A percentile compares a stretch with the other conserved stretches of the same genome.
Conservation (phyloP, 2,888 invertebrate genomes). For the Smittia sp. region DNA sequence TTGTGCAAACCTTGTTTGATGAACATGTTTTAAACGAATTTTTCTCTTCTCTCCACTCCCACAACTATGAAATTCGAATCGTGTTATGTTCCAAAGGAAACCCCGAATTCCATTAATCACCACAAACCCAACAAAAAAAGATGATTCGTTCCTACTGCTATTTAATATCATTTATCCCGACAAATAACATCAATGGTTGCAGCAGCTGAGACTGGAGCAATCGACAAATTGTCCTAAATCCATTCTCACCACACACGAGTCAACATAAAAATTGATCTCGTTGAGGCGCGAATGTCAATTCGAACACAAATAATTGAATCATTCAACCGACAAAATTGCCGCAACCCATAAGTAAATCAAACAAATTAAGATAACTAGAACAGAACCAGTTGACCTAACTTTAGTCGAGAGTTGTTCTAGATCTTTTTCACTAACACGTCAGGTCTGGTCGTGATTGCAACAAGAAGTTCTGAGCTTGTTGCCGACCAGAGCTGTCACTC, state of each 20-base stretch:
- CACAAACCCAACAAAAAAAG: background rate
- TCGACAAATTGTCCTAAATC: background rate
- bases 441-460: no score
- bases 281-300: background rate
- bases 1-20: background rate
- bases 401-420: no score
- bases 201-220: background rate
- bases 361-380: background rate
- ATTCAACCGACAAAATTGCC: background rate
- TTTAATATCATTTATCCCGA: background rate
- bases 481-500: no score
- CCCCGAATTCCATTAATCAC: conserved; percentile 33
- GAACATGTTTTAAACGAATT: background rate
- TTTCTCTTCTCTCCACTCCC: background rate
- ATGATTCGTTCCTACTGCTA: conserved; percentile 32
- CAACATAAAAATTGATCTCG: background rate
- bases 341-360: conserved; percentile 7
- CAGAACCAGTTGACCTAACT: no score
- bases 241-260: background rate
- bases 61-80: background rate
- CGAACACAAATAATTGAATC: background rate
- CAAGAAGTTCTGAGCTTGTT: no score
- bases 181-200: conserved; percentile 9
- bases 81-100: conserved; percentile 5
- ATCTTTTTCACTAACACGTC: no score